These are phyloP conservation scores for Morpho achilles DNA, from an alignment of 2,888 invertebrate species.

Conservation along the genomic window DNA sequence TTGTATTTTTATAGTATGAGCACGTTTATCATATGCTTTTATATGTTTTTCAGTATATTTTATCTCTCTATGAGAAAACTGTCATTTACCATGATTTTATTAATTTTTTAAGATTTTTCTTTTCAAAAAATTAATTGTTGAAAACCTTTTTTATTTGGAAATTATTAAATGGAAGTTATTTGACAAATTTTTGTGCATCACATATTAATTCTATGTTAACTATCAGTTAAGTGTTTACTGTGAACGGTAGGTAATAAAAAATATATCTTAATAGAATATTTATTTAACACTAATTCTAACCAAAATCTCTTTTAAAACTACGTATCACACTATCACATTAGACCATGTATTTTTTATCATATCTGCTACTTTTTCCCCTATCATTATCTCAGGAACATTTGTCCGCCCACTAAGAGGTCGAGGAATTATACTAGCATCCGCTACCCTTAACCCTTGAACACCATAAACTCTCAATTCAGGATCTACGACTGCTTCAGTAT, in stretches of 20 bases:
- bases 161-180: too few relatives aligned
- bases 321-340: conserved; percentile 40
- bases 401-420: conserved; percentile 81
- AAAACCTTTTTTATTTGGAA: too few relatives aligned
- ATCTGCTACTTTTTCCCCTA: conserved; percentile 86
- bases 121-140: too few relatives aligned
- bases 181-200: too few relatives aligned
- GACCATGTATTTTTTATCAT: conserved; percentile 80
- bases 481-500: conserved; percentile 83
- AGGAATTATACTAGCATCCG: conserved; percentile 85
- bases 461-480: conserved; percentile 82
- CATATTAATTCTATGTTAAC: too few relatives aligned
- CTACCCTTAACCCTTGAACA: conserved; percentile 80
- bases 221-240: too few relatives aligned
- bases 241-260: background rate
- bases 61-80: too few relatives aligned
- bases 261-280: conserved; percentile 20
- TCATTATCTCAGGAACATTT: conserved; percentile 83
- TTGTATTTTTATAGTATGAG: too few relatives aligned
- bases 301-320: background rate
- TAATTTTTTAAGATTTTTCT: too few relatives aligned
- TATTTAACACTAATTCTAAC: conserved; percentile 17
- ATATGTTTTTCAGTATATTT: too few relatives aligned
- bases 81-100: too few relatives aligned
- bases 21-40: too few relatives aligned